Conservation (phyloP, 2,888 invertebrate genomes). For the Fissipunctia ypsillon region DNA sequence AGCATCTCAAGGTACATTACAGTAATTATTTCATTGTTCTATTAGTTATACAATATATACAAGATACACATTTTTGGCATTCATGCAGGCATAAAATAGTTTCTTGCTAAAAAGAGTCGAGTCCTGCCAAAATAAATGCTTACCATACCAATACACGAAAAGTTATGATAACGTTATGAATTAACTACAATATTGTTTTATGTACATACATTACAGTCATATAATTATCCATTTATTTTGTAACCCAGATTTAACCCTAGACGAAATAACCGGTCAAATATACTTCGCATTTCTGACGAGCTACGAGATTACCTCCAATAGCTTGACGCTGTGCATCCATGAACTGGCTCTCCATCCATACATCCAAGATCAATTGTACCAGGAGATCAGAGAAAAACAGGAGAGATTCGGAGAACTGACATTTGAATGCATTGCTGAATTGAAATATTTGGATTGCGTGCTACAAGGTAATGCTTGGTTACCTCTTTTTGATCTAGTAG, state of each 20-base stretch:
- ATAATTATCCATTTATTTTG: background rate
- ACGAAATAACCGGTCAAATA: constrained; percentile 82
- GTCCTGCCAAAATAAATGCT: no score
- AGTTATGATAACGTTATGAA: no score
- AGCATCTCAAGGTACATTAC: constrained; percentile 70
- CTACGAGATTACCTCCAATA: constrained; percentile 80
- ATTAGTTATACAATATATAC: background rate
- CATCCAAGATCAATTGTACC: constrained; percentile 82
- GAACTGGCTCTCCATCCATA: constrained; percentile 76
- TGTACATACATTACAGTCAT: no score
- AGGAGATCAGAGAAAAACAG: constrained; percentile 74
- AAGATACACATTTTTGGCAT: background rate
- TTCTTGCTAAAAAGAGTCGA: background rate
- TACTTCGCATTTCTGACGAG: constrained; percentile 85
- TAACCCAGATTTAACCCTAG: constrained; percentile 78
- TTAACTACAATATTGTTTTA: no score
- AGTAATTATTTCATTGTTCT: background rate
- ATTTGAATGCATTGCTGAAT: constrained; percentile 73
- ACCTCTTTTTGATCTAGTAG: background rate
- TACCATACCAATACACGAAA: background rate
- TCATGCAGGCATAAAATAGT: background rate
- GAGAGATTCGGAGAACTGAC: constrained; percentile 68
- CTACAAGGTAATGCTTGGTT: constrained; percentile 73
- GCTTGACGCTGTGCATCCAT: constrained; percentile 78
- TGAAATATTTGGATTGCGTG: constrained; percentile 79